Evolutionary conservation across 2,113 vertebrate species (phyloP).

Genomic region (Terrapene triunguis): DNA sequence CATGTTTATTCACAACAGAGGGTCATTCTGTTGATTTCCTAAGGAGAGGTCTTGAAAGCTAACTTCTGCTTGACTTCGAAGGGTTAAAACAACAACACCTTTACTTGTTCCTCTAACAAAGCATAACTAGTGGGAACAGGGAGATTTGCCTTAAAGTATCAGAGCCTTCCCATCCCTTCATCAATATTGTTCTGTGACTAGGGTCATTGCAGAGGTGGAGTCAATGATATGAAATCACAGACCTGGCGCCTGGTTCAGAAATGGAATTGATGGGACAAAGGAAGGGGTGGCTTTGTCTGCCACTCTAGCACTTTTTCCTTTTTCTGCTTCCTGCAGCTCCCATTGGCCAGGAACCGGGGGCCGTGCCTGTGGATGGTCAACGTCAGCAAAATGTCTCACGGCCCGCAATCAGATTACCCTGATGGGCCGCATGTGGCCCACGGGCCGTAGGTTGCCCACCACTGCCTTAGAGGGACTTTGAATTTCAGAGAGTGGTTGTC

Average conservation of each 20-base stretch:
- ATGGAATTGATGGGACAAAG: not conserved
- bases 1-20: not conserved
- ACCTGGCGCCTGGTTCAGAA: not conserved
- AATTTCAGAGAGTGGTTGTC: not conserved
- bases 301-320: not conserved
- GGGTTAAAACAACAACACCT: not conserved
- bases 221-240: not conserved
- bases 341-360: too few relatives aligned
- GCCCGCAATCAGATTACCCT: too few relatives aligned
- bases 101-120: not conserved
- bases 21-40: not conserved
- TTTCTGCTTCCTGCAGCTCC: not conserved
- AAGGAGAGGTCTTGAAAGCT: not conserved
- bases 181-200: not conserved
- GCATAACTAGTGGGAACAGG: not conserved
- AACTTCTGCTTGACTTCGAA: not conserved
- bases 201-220: not conserved
- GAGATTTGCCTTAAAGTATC: not conserved
- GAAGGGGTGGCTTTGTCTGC: not conserved
- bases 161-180: not conserved
- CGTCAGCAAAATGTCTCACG: too few relatives aligned
- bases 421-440: too few relatives aligned
- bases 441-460: too few relatives aligned
- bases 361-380: too few relatives aligned
- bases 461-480: not conserved